Base-by-base conservation (phyloP, 2,113 vertebrate genomes). In the Syrmaticus mikado region DNA sequence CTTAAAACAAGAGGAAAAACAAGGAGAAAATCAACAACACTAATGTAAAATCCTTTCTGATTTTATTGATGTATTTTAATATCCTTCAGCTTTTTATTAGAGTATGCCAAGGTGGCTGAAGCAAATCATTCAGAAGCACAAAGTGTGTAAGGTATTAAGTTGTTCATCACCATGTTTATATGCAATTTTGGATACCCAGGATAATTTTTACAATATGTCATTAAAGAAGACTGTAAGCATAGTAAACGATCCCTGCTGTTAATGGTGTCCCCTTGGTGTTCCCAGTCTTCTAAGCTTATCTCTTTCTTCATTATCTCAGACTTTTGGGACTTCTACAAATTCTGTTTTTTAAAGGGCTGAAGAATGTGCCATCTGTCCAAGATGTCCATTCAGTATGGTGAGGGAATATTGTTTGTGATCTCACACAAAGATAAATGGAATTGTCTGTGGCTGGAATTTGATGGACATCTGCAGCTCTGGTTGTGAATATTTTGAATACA, bases 341-440 rank as follows among this genome's bases (percentile, higher is more conserved):
- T 38, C 17, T 46, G 15, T 50, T 79, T 79, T 55, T 5, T 27
- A 74, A 87, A 82, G 66, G 28, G 5, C 36, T 71, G 71, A 90
- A 87, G 80, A n/a, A 66, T 71, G 53, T 68, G 43, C 48, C 65
- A 46, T 87, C 66, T 94, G 46, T 79, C 52, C 76, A 75, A 85
- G 36, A 72, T 5, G 8, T 48, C 41, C 10, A 30, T 61, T 74
- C 66, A 70, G 22, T 81, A 50, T 12, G 34, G 24, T 82, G 20
- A 45, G 38, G 46, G 73, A 89, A 67, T 80, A 64, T 8, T 20
- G 5, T 28, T 41, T 58, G 36, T 0, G 0, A 50, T 20, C 18
- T 50, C 28, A 46, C 15, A 46, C 38, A 45, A 55, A 81, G 32
- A 60, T 40, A 45, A 87, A 50, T 74, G 24, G 45, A 70, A 40